These are phyloP conservation scores for Argyra leucocephala DNA, from an alignment of 2,888 invertebrate genomes.

Conservation along the genomic window DNA sequence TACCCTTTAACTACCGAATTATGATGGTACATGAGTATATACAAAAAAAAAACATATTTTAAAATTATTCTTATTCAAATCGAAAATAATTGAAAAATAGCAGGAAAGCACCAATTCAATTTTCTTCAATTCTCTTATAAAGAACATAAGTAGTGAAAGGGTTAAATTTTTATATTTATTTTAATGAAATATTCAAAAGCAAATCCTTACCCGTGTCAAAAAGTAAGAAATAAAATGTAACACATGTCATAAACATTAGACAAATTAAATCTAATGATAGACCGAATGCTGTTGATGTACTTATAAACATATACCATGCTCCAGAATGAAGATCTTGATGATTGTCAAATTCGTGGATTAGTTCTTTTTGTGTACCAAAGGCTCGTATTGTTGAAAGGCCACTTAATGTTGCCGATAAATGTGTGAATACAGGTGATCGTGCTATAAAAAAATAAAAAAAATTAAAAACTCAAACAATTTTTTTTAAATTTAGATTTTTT, in stretches of 20 bases:
- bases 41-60: too few relatives aligned
- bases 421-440: constrained; percentile 70
- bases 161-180: too few relatives aligned
- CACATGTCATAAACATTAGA: constrained; percentile 51
- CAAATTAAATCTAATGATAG: constrained; percentile 58
- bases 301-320: constrained; percentile 57
- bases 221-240: constrained; percentile 56
- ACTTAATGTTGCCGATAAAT: constrained; percentile 62
- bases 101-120: too few relatives aligned
- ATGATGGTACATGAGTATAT: too few relatives aligned
- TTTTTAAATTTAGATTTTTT: neutral
- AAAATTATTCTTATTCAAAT: too few relatives aligned
- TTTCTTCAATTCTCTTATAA: too few relatives aligned
- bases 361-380: constrained; percentile 53
- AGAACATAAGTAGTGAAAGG: too few relatives aligned
- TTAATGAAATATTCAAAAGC: too few relatives aligned
- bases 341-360: constrained; percentile 52
- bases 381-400: constrained; percentile 70
- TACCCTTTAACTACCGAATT: too few relatives aligned
- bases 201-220: constrained; percentile 23
- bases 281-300: constrained; percentile 55
- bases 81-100: too few relatives aligned
- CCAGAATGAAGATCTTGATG: constrained; percentile 56
- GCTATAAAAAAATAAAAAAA: constrained; percentile 43
- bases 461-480: neutral